Evolutionary conservation across 2,797 vertebrate genomes (phyloP), one percentile per base, ranked within the genome.

Genomic region (Apogon hyalosoma): DNA sequence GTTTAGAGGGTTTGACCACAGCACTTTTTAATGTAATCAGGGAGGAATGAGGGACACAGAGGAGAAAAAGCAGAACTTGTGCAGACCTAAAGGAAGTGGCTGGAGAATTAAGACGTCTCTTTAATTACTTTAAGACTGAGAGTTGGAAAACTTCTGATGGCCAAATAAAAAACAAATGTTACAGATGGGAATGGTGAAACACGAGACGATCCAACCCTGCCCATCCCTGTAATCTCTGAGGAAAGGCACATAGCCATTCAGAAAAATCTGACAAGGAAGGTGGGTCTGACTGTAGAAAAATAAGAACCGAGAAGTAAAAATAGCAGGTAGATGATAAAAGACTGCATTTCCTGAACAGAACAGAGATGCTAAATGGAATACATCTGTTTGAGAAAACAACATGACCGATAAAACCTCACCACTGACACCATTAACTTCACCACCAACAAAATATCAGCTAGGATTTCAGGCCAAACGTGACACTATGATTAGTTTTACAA

Each of bases 131-230:
- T 45, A 61, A 86, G 84, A 84, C 65, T 63, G 28, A 77, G 74
- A 80, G 54, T 68, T 81, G 80, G 85, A 86, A 89, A 90, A 87
- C 69, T 43, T 79, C 71, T 77, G 80, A 87, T 76, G 80, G 75
- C 70, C 69, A 90, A 92, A 92, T 89, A 87, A 88, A 92, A 91
- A 92, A 84, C 90, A 92, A 90, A 92, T 90, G 88, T 87, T 90
- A 69, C 75, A 85, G 77, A 87, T 83, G 79, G 78, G 73, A 88
- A 61, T 51, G 52, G 83, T 54, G 87, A 49, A 88, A 90, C 73
- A 15, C 45, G 85, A 90, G 83, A 59, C 31, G 47, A 33, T 51
- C 42, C 57, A 52, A 68, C 69, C 18, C 75, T 74, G 73, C 77
- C 77, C 80, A 77, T 79, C 74, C 71, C 77, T 67, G 61, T 43